These are phyloP conservation scores for Morbakka virulenta DNA, from an alignment of 30 jellyfish, hydroid and myxozoan species.

Conservation along the genomic window DNA sequence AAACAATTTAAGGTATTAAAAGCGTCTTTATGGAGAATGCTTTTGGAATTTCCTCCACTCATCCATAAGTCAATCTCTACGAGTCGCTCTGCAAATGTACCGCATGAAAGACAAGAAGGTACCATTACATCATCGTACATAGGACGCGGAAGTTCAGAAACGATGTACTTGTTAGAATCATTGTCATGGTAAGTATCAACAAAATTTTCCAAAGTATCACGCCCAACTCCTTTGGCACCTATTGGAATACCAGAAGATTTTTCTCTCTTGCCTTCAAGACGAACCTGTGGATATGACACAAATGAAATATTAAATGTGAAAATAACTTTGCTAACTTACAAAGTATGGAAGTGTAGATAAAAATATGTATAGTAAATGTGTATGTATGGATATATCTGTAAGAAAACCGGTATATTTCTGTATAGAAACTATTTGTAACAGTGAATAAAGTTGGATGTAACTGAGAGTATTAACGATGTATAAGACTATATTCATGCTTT, in stretches of 20 bases:
- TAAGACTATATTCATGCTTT: no score
- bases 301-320: no score
- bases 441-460: no score
- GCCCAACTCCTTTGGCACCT: constrained; percentile 72
- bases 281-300: constrained; percentile 52
- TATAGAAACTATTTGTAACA: no score
- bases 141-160: constrained; percentile 70
- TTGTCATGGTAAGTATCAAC: constrained; percentile 39
- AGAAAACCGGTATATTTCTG: no score
- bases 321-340: no score
- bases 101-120: constrained; percentile 63
- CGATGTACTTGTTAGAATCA: constrained; percentile 58
- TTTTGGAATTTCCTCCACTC: constrained; percentile 69
- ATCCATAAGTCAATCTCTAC: constrained; percentile 82
- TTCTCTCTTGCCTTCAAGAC: constrained; percentile 75
- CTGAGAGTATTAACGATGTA: no score
- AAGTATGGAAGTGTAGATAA: no score
- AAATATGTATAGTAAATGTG: no score
- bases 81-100: no score
- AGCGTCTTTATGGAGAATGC: constrained; percentile 77
- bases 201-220: constrained; percentile 58
- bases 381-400: no score
- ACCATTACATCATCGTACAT: constrained; percentile 65
- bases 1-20: constrained; percentile 69
- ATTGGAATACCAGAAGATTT: constrained; percentile 59